Evolutionary conservation across 2,797 vertebrate genomes (phyloP), one percentile per base, ranked within the genome.

Genomic region (Antennarius maculatus): DNA sequence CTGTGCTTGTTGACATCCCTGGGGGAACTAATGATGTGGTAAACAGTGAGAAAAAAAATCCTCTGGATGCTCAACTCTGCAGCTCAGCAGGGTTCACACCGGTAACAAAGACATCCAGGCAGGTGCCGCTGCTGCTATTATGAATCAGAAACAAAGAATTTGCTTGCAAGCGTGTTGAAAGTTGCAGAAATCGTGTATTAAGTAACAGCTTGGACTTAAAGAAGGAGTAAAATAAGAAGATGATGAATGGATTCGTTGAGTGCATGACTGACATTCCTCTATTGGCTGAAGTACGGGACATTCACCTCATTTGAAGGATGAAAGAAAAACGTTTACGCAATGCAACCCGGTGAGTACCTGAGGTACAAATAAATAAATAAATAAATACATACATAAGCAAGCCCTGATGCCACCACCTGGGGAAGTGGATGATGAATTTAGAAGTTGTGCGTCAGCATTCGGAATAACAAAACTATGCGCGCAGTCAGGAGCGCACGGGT

Each of bases 361-460:
- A 79, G 58, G 69, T 41, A 74, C 34, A 39, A 3, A 42, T 27
- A 28, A 61, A 72, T 50, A 63, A 69, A 7, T 69, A 54, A 63
- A 69, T 5, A 56, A 61, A 74, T 34, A 39, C 2, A 42, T 27
- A 28, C 58, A 72, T 50, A 63, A 69, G 5, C 45, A 73, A 71
- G 37, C 53, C 62, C 66, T 69, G 71, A 72, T 83, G 59, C 68
- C 81, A 74, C 76, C 66, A 76, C 71, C 31, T 3, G 15, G 71
- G 77, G 54, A 54, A 74, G 80, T 37, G 63, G 71, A 65, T 71
- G 86, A 77, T 85, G 86, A 65, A 86, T 87, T 76, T 79, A 75
- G 83, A 86, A 81, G 81, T 74, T 66, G 74, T 86, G 86, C 81
- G 85, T 90, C 89, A 90, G 85, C 80, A 84, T 77, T 77, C 81